These are phyloP conservation scores for Balaenoptera acutorostrata DNA, from an alignment of 2,113 vertebrate genomes.

Conservation along the genomic window DNA sequence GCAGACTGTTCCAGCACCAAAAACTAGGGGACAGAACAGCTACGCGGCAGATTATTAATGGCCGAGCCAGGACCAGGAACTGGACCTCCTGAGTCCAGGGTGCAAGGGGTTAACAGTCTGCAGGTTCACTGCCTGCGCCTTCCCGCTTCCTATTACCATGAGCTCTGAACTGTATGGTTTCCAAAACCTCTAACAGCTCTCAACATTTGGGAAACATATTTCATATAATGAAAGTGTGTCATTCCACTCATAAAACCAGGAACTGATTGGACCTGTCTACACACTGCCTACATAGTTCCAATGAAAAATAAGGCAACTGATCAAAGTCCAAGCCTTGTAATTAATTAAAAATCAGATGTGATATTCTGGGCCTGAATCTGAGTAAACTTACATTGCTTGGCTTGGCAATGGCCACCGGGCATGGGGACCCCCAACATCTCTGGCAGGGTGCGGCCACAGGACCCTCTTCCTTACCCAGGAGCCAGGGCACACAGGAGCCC, in stretches of 20 bases:
- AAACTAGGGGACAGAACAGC: not conserved
- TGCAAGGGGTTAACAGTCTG: not conserved
- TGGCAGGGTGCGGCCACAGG: fast-evolving
- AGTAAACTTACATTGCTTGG: not conserved
- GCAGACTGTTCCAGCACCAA: not conserved
- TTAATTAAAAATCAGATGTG: not conserved
- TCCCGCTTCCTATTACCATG: not conserved
- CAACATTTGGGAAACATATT: not conserved
- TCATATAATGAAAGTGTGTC: not conserved
- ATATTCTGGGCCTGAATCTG: not conserved
- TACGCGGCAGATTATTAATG: not conserved
- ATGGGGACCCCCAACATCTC: no score
- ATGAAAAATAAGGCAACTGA: not conserved
- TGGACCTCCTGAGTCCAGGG: fast-evolving
- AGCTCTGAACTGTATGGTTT: not conserved
- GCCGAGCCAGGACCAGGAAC: not conserved
- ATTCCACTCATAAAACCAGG: not conserved
- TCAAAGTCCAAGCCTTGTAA: not conserved
- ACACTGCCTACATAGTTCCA: not conserved
- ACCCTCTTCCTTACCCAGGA: constrained; percentile 88
- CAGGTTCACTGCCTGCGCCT: not conserved
- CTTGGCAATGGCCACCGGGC: not conserved
- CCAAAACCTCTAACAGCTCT: not conserved
- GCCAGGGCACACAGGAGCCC: constrained; percentile 93
- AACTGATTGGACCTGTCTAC: not conserved